Evolutionary conservation across 2,797 vertebrate genomes (phyloP), one percentile per base, ranked within the genome.

Genomic region (Acanthiza pusilla): DNA sequence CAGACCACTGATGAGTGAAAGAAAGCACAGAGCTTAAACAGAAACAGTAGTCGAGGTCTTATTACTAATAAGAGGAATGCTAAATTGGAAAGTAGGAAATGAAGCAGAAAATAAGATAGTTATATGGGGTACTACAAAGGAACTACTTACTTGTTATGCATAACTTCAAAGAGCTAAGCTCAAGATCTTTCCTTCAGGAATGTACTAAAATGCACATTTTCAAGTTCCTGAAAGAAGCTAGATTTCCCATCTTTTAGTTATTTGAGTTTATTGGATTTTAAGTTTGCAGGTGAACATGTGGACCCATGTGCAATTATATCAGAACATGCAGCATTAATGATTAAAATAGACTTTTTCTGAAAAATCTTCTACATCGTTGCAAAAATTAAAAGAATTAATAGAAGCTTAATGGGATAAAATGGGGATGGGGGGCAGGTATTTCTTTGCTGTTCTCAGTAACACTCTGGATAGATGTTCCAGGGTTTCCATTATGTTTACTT

Each of bases 61-160:
- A 23, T 67, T 74, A 54, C 25, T 83, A 48, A 70, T n/a, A 70
- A 17, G 36, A 93, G 60, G 51, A 93, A 91, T 72, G 43, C 48
- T 72, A 47, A 83, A 68, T 14, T 58, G 58, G 23, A 62, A 87
- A 76, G 58, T 17, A 91, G 70, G 68, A 92, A 91, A 91, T 76
- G 7, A 89, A 71, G 78, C 65, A 92, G 54, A 95, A 94, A 86
- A 73, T 38, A 66, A 88, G 66, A 38, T 10, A 40, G 47, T 38
- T 92, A 23, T 4, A 79, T 29, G 55, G 9, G 66, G 13, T 51
- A 51, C 65, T 89, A 45, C 30, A 88, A 84, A 91, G 51, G 55
- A 88, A 50, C 21, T 57, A 4, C 42, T 75, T 80, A 71, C 36
- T 74, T 72, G 48, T 73, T 73, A n/a, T 23, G 63, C 2, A 5